Conservation (phyloP, 2,797 vertebrate species). For the Epinephelus malabaricus region DNA sequence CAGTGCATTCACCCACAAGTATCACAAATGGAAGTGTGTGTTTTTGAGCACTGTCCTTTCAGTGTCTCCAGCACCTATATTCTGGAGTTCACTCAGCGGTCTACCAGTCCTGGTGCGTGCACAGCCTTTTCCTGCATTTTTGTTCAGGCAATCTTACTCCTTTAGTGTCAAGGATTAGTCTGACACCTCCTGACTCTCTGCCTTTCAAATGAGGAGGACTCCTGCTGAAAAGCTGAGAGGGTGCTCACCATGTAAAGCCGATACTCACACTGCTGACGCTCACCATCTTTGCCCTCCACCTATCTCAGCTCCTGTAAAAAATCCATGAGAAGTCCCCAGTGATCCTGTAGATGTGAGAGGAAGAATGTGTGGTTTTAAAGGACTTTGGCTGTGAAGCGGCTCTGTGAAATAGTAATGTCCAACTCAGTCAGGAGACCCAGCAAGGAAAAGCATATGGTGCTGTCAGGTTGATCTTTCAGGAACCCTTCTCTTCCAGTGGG, state of each 20-base stretch:
- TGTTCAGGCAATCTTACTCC: slow-evolving; percentile 53
- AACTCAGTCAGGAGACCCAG: slow-evolving; percentile 49
- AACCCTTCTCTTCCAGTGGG: slow-evolving; percentile 29
- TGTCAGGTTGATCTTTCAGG: slow-evolving; percentile 60
- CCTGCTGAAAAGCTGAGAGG: slow-evolving; percentile 76
- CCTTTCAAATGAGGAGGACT: slow-evolving; percentile 77
- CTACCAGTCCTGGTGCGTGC: slow-evolving; percentile 16
- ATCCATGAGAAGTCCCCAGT: slow-evolving; percentile 68
- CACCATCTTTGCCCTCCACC: slow-evolving; percentile 57
- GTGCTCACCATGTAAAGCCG: slow-evolving; percentile 67
- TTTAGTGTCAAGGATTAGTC: slow-evolving; percentile 80
- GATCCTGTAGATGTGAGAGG: slow-evolving; percentile 61
- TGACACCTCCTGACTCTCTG: slow-evolving; percentile 78
- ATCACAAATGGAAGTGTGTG: slow-evolving; percentile 18
- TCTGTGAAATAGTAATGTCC: slow-evolving; percentile 71
- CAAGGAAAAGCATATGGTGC: slow-evolving; percentile 22
- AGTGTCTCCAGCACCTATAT: slow-evolving; percentile 41
- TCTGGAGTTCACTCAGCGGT: slow-evolving; percentile 64
- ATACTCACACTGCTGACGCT: slow-evolving; percentile 65
- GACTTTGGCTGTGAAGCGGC: slow-evolving; percentile 60
- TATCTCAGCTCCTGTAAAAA: slow-evolving; percentile 58
- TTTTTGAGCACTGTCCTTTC: slow-evolving; percentile 34
- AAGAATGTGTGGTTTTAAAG: slow-evolving; percentile 71
- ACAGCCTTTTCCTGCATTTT: slow-evolving; percentile 52
- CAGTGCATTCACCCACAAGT: slow-evolving; percentile 21